Evolutionary conservation across 2,113 vertebrate species (phyloP).

Genomic region (Hydrolagus affinis): DNA sequence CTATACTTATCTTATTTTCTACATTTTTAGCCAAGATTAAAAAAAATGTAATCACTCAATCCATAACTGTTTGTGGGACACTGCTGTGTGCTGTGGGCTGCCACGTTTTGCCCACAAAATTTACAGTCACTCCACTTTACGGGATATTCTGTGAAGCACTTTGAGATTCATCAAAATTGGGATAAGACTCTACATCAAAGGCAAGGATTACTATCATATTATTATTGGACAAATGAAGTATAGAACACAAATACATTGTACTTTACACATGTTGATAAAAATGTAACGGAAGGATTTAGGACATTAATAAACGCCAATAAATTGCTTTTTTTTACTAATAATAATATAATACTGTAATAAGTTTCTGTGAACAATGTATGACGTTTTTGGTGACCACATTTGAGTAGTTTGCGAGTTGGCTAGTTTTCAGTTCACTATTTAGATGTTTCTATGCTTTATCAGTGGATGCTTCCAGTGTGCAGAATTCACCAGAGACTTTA

Average conservation of each 20-base stretch:
- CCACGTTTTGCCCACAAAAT: not conserved
- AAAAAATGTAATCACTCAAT: too few relatives aligned
- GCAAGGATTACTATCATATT: too few relatives aligned
- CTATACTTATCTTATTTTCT: too few relatives aligned
- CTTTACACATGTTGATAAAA: not conserved
- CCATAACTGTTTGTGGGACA: too few relatives aligned
- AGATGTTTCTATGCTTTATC: not conserved
- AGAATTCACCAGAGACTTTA: constrained; percentile 18
- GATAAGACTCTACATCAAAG: too few relatives aligned
- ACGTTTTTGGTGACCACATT: not conserved
- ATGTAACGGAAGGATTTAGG: not conserved
- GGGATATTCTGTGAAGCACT: not conserved
- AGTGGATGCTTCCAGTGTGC: not conserved
- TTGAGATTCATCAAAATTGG: too few relatives aligned
- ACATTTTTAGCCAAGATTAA: too few relatives aligned
- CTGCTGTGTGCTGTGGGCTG: too few relatives aligned
- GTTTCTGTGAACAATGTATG: too few relatives aligned
- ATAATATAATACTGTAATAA: too few relatives aligned
- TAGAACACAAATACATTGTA: not conserved
- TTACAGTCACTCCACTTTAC: not conserved
- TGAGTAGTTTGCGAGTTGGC: not conserved
- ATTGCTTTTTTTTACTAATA: too few relatives aligned
- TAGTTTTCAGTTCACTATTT: not conserved
- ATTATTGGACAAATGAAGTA: not conserved
- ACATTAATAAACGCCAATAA: not conserved